These are phyloP conservation scores for Pogonophryne albipinna DNA, from an alignment of 2,797 vertebrate genomes.

Conservation along the genomic window DNA sequence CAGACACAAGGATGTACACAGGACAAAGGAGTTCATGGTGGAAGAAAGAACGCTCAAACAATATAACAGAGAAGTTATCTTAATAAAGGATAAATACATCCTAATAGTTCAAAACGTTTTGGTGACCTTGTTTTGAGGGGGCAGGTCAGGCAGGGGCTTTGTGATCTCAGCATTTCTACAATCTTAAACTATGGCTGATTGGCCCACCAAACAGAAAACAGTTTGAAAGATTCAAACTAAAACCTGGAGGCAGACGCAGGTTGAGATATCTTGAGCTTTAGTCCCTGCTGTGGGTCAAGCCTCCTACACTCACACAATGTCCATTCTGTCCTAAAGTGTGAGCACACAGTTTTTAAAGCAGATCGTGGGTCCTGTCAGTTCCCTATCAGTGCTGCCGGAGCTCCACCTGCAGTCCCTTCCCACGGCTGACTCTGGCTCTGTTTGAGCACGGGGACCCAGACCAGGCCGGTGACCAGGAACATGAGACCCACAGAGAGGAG, in stretches of 20 bases:
- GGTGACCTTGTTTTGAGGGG: background rate
- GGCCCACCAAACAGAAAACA: too few species aligned
- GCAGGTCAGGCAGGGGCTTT: too few species aligned
- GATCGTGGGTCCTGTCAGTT: background rate
- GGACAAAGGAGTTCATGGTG: background rate
- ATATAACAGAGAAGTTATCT: background rate
- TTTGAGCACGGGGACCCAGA: conserved; percentile 60
- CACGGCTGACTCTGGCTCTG: conserved; percentile 25
- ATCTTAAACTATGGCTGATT: too few species aligned
- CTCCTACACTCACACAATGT: background rate
- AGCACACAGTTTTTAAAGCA: background rate
- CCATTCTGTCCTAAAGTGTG: background rate
- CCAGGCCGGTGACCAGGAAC: conserved; percentile 65
- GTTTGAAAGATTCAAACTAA: background rate
- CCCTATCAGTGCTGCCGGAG: conserved; percentile 1
- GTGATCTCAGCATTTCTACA: background rate
- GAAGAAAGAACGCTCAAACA: background rate
- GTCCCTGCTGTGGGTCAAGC: background rate
- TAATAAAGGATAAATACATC: too few species aligned
- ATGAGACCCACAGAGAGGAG: conserved; percentile 59
- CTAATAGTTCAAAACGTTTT: background rate
- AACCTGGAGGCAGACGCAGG: background rate
- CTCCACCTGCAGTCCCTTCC: background rate
- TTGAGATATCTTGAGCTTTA: background rate
- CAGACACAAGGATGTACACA: too few species aligned